A percentile compares a stretch with the other conserved stretches of the same genome.
These are phyloP conservation scores for Craseonycteris thonglongyai DNA, from an alignment of 2,113 vertebrate species.

Conservation along the genomic window DNA sequence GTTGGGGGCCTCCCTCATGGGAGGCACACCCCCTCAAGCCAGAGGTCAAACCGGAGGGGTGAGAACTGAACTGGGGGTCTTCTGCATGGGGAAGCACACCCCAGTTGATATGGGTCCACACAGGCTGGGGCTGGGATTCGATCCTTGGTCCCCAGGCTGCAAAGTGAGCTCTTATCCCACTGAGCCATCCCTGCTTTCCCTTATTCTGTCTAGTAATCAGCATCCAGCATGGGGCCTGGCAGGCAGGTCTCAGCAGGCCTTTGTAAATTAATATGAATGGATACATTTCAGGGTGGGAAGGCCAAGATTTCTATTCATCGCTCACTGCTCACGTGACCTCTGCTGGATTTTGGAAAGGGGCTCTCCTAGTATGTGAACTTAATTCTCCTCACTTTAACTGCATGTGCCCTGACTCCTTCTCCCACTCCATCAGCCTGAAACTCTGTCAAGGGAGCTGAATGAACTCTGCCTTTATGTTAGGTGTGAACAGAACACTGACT, in stretches of 20 bases:
- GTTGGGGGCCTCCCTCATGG: too few relatives aligned
- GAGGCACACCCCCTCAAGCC: too few relatives aligned
- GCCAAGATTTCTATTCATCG: background rate
- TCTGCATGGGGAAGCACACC: too few relatives aligned
- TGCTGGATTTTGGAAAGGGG: background rate
- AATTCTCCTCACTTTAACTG: background rate
- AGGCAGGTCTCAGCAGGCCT: background rate
- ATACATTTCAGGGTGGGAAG: background rate
- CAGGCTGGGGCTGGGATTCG: too few relatives aligned
- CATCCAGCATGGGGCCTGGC: background rate
- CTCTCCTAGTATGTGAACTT: background rate
- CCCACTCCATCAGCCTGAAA: background rate
- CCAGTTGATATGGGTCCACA: too few relatives aligned
- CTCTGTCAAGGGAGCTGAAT: background rate
- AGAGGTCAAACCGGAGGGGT: too few relatives aligned
- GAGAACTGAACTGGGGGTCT: too few relatives aligned
- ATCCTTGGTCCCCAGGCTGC: too few relatives aligned
- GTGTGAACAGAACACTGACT: background rate
- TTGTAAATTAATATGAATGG: background rate
- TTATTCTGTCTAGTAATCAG: background rate
- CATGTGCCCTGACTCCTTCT: background rate
- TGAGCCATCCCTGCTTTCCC: too few relatives aligned
- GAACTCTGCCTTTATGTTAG: background rate
- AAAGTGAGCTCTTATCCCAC: too few relatives aligned
- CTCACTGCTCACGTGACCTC: background rate